These are phyloP conservation scores for Novumbra hubbsi DNA, from an alignment of 2,797 vertebrate species.

Conservation along the genomic window DNA sequence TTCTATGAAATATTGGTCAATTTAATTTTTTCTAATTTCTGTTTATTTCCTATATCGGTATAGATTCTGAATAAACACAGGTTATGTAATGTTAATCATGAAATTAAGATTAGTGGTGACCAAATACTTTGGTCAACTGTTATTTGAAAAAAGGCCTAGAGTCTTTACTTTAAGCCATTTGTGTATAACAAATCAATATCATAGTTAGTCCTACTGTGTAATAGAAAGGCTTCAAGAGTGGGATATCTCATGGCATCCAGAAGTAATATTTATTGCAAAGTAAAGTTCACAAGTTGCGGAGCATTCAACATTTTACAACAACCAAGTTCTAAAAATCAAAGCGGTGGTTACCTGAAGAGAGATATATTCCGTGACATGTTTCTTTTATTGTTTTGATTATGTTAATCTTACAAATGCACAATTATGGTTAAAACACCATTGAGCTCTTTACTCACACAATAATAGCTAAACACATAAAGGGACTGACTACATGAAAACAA, in stretches of 20 bases:
- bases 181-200: background rate
- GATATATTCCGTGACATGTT: background rate
- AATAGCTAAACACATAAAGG: background rate
- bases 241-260: background rate
- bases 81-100: no score
- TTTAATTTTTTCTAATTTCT: no score
- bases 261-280: constrained; percentile 32
- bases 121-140: no score
- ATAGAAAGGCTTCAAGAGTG: background rate
- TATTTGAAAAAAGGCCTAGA: background rate
- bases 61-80: no score
- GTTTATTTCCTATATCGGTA: no score
- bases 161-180: no score
- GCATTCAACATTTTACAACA: constrained; percentile 25
- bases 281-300: constrained; percentile 24
- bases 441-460: background rate
- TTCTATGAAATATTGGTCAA: no score
- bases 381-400: background rate
- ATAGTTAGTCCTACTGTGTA: background rate
- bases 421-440: constrained; percentile 14
- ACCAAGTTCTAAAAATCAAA: constrained; percentile 18
- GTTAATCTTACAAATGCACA: background rate
- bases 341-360: constrained; percentile 14
- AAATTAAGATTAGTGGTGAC: no score
- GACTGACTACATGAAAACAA: constrained; percentile 16